A percentile compares a stretch with the other conserved stretches of the same genome.
These are phyloP conservation scores for Daboia siamensis DNA, from an alignment of 2,113 vertebrate genomes.

Conservation along the genomic window DNA sequence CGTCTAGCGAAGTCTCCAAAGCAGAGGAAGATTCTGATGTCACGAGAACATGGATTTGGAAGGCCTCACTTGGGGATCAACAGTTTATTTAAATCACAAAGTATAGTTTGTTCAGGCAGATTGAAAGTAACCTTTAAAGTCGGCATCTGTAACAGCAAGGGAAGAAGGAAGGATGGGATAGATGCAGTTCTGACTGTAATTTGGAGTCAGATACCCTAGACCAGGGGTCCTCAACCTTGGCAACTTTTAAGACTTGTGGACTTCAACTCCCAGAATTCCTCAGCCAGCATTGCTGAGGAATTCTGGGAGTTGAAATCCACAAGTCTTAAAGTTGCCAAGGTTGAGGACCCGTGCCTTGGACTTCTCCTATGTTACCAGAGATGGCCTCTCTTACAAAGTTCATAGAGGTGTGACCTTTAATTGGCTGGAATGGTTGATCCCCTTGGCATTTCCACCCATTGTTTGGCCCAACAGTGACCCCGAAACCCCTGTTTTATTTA, in stretches of 20 bases:
- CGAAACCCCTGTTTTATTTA: neutral
- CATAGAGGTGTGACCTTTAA: neutral
- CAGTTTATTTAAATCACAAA: neutral
- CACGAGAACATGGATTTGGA: neutral
- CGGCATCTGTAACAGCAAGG: neutral
- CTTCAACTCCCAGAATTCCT: too few species aligned
- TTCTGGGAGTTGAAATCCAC: too few species aligned
- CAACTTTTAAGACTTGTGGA: too few species aligned
- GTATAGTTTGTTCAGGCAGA: neutral
- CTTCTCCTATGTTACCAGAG: neutral
- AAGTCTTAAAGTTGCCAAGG: too few species aligned
- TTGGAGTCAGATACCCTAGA: neutral
- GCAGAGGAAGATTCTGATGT: neutral
- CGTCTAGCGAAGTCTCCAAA: neutral
- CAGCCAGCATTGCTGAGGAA: too few species aligned
- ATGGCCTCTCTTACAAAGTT: neutral
- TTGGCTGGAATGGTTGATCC: neutral
- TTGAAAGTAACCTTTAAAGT: neutral
- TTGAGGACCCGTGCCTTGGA: too few species aligned
- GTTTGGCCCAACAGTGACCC: neutral
- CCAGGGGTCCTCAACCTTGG: too few species aligned
- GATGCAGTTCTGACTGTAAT: neutral
- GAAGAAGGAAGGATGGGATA: neutral
- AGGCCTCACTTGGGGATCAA: neutral
- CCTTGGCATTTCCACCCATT: neutral